phyloP scores from a whole-genome alignment of 2,888 invertebrate genomes.

The Drosophila histrio region DNA sequence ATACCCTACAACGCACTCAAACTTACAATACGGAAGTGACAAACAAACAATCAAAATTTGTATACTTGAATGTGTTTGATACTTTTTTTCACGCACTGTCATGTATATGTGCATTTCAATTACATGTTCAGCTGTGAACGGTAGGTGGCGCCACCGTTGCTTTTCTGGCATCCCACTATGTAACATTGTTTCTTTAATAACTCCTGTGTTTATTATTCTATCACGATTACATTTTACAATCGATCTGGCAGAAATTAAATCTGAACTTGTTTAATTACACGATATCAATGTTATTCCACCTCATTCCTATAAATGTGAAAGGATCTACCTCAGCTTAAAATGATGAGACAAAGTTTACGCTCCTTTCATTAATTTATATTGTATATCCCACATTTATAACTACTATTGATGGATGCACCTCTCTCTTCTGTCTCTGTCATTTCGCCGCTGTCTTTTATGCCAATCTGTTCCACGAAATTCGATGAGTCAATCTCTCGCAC shows the following conservation, averaged over 20 bases:
- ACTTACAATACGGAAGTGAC: background rate
- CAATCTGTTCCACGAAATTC: slow-evolving; percentile 2
- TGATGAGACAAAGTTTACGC: background rate
- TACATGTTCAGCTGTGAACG: too few species aligned
- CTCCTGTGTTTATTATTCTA: too few species aligned
- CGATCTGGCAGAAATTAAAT: background rate
- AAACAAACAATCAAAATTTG: too few species aligned
- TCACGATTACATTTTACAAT: too few species aligned
- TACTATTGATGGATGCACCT: background rate
- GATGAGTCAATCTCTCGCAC: slow-evolving; percentile 38
- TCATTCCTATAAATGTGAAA: background rate
- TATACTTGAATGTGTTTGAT: too few species aligned
- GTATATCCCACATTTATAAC: background rate
- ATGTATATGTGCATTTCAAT: too few species aligned
- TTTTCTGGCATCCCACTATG: too few species aligned
- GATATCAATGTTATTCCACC: background rate
- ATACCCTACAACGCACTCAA: background rate
- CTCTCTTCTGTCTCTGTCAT: background rate
- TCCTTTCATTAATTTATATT: background rate
- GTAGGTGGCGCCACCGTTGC: too few species aligned
- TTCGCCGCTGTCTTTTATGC: background rate
- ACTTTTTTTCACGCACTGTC: too few species aligned
- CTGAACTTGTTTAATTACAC: background rate
- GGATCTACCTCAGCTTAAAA: background rate
- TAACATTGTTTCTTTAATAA: too few species aligned